Evolutionary conservation across 2,113 vertebrate genomes (phyloP).

Genomic region (Melospiza georgiana): DNA sequence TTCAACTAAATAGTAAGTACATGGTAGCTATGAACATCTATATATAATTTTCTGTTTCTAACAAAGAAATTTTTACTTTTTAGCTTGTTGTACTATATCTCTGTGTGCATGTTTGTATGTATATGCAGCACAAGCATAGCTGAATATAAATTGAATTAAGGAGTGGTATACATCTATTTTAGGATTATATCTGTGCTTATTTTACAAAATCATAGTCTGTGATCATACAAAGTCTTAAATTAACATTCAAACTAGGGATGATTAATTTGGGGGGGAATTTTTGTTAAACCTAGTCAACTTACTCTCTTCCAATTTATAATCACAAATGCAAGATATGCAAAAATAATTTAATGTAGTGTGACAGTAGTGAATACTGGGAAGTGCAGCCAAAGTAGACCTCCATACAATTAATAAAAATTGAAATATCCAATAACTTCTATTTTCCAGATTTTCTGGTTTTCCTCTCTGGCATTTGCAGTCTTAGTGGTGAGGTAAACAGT

Average conservation of each 20-base stretch:
- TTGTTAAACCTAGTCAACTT: background rate
- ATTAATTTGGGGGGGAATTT: fast-evolving
- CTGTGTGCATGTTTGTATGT: background rate
- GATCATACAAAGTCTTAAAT: background rate
- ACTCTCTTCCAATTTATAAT: background rate
- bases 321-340: background rate
- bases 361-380: background rate
- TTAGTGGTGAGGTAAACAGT: background rate
- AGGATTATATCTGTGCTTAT: background rate
- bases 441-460: background rate
- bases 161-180: background rate
- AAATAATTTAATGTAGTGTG: background rate
- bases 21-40: background rate
- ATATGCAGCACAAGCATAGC: background rate
- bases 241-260: background rate
- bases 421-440: background rate
- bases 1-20: conserved; percentile 96
- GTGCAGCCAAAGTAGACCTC: background rate
- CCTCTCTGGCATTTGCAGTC: background rate
- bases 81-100: background rate
- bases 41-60: background rate
- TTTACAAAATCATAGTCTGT: background rate
- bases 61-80: background rate
- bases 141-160: background rate
- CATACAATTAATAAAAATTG: background rate